Conservation (phyloP, 2,797 vertebrate genomes). For the Capromys pilorides region DNA sequence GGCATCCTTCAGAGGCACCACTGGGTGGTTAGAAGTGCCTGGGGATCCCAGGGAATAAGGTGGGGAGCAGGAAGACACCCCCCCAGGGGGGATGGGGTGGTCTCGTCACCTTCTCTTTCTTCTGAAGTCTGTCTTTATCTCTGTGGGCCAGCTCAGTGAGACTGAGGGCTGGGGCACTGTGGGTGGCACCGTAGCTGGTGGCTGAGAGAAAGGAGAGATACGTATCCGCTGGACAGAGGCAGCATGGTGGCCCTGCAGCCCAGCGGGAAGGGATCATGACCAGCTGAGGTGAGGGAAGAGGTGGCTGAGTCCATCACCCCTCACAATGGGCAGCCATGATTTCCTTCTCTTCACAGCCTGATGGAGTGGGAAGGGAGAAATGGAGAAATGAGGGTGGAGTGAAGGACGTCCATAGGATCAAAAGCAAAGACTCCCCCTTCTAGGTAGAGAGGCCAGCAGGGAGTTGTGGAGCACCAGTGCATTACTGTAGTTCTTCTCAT, state of each 20-base stretch:
- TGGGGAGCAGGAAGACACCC: no score
- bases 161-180: background rate
- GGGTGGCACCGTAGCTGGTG: background rate
- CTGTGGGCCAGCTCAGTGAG: background rate
- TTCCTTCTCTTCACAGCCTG: background rate
- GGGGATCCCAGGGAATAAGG: background rate
- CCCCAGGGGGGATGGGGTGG: background rate
- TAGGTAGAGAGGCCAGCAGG: background rate
- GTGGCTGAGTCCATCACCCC: background rate
- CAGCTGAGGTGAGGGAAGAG: background rate
- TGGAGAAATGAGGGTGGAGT: background rate
- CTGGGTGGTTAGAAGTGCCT: background rate
- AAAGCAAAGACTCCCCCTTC: background rate
- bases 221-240: background rate
- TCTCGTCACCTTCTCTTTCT: background rate
- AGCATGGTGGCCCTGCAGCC: background rate
- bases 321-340: background rate
- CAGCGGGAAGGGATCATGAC: background rate
- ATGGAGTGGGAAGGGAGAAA: background rate
- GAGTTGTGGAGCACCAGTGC: background rate
- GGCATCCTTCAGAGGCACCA: background rate
- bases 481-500: constrained; percentile 11
- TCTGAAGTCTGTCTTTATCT: background rate
- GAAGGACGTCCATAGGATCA: background rate
- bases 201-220: background rate